Conservation (phyloP, 2,797 vertebrate genomes). For the Myioborus melanocephalus region DNA sequence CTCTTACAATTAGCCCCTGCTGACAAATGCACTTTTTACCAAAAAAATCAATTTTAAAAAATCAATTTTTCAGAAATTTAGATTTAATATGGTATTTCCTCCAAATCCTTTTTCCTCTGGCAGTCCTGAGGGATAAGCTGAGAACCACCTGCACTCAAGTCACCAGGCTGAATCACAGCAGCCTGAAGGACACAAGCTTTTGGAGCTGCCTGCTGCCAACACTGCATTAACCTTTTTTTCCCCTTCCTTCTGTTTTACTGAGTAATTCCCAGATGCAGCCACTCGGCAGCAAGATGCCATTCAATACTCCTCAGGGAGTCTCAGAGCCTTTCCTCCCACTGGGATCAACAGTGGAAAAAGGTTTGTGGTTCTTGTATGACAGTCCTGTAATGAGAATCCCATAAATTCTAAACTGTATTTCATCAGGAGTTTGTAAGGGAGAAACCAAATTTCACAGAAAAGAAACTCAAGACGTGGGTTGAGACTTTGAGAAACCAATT, state of each 20-base stretch:
- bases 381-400: neutral
- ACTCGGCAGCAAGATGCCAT: neutral
- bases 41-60: neutral
- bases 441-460: neutral
- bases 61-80: neutral
- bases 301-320: neutral
- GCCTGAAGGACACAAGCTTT: neutral
- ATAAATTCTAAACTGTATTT: neutral
- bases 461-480: neutral
- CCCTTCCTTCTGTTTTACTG: neutral
- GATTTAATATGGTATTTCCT: neutral
- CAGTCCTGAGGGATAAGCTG: neutral
- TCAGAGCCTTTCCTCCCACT: neutral
- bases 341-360: neutral
- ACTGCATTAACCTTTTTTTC: neutral
- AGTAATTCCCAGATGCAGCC: neutral
- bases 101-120: neutral
- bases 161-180: accelerated
- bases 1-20: neutral
- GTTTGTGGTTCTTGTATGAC: neutral
- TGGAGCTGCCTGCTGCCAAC: neutral
- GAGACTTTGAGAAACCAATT: neutral
- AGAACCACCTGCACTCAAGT: neutral
- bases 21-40: neutral
- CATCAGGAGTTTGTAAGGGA: neutral